Conservation (phyloP, 2,888 invertebrate genomes). For the Eutolmus rufibarbis region DNA sequence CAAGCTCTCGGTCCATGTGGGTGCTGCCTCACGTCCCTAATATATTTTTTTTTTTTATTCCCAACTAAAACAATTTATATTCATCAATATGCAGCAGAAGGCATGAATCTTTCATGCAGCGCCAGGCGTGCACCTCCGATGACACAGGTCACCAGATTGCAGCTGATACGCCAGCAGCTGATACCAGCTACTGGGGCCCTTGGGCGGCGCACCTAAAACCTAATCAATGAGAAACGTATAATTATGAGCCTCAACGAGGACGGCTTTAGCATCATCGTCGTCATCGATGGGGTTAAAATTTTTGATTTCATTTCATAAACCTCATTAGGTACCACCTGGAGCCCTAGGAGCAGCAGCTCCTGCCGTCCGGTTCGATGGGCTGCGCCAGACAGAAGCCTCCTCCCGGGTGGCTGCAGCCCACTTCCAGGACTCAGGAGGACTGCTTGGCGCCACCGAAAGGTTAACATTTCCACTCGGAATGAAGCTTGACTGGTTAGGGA, state of each 20-base stretch:
- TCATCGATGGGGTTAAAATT: background rate
- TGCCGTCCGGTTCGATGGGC: background rate
- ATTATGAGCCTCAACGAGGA: background rate
- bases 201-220: background rate
- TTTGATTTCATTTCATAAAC: background rate
- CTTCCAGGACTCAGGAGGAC: background rate
- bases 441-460: constrained; percentile 35
- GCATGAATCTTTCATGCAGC: constrained; percentile 24
- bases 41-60: background rate
- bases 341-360: background rate
- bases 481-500: constrained; percentile 34
- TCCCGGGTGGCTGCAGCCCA: background rate
- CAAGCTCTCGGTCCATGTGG: background rate
- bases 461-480: constrained; percentile 22
- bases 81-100: constrained; percentile 10
- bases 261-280: background rate
- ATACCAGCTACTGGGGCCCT: background rate
- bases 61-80: constrained; percentile 21
- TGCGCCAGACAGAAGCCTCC: background rate
- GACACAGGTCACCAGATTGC: background rate
- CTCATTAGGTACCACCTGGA: background rate
- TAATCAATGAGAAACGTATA: background rate
- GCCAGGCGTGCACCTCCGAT: background rate
- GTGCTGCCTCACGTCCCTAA: background rate
- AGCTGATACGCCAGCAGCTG: background rate